Evolutionary conservation across 2,797 vertebrate species (phyloP), one percentile per base, ranked within the genome.

Genomic region (Buceros bicornis): DNA sequence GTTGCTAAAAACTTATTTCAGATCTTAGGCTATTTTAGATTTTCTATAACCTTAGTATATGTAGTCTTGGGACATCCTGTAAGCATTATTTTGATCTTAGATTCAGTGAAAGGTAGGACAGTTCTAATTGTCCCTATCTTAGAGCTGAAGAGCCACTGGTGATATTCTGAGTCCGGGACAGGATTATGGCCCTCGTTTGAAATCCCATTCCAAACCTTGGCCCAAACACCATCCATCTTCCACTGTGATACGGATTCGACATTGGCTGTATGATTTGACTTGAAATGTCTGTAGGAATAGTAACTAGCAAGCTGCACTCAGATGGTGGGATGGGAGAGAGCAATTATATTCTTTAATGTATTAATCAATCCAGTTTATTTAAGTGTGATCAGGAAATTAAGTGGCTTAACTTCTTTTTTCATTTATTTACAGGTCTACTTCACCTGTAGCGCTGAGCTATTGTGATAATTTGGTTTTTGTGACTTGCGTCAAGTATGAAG

Each of bases 381-480:
- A 82, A 90, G 20, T 3, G 1, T 56, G 19, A 65, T 82, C 74
- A 82, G 57, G 26, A 90, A 90, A 47, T 78, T 22, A 51, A 82
- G 7, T 66, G 11, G 2, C 53, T 80, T 74, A 83, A 94, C 73
- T 83, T 89, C 6, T 88, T 62, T 66, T 89, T 82, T 48, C 47
- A 42, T 95, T 80, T 89, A 73, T 89, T 96, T 87, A 51, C 95
- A 97, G 97, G 47, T 87, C 33, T 73, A 5, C 82, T 72, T 84
- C 61, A 60, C 57, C 42, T 87, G 45, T 48, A 93, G 48, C 31
- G 33, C 78, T 80, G 90, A 95, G 16, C 50, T 91, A 7, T 48
- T n/a, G 26, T 24, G 53, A 67, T 72, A 22, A 29, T 57, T 90
- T 40, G 57, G 2, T 45, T 90, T 93, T 89, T 82, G 40, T 58